phyloP scores from a whole-genome alignment of 2,113 vertebrate species.

The Bothrops jararaca region DNA sequence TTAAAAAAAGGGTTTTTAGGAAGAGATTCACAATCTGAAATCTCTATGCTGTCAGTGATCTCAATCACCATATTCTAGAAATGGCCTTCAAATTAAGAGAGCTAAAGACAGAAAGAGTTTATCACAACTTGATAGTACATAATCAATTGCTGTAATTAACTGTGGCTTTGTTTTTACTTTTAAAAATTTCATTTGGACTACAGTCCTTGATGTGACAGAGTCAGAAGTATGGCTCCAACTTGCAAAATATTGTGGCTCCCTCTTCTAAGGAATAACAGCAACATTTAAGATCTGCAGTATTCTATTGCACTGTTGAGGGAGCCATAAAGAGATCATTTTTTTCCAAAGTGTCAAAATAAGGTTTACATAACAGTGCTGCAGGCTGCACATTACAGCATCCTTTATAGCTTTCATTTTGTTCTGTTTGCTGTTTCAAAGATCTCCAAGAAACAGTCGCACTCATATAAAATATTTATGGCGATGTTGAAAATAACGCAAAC shows the following conservation, averaged over 20 bases:
- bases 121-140: not conserved
- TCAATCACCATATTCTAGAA: no score
- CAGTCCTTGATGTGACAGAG: not conserved
- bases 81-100: no score
- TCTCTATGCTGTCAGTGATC: no score
- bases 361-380: not conserved
- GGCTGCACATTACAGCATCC: not conserved
- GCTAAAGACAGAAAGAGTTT: not conserved
- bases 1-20: no score
- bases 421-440: not conserved
- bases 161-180: not conserved
- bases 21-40: no score
- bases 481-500: not conserved
- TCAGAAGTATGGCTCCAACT: not conserved
- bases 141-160: not conserved
- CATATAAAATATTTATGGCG: constrained; percentile 51
- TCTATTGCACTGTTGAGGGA: not conserved
- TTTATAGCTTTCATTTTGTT: not conserved
- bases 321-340: not conserved
- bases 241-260: not conserved
- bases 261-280: not conserved
- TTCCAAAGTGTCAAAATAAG: not conserved
- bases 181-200: not conserved
- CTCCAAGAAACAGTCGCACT: constrained; percentile 34
- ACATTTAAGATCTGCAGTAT: not conserved